These are phyloP conservation scores for Tetragnatha montana DNA, from an alignment of 2,888 invertebrate genomes.

Conservation along the genomic window DNA sequence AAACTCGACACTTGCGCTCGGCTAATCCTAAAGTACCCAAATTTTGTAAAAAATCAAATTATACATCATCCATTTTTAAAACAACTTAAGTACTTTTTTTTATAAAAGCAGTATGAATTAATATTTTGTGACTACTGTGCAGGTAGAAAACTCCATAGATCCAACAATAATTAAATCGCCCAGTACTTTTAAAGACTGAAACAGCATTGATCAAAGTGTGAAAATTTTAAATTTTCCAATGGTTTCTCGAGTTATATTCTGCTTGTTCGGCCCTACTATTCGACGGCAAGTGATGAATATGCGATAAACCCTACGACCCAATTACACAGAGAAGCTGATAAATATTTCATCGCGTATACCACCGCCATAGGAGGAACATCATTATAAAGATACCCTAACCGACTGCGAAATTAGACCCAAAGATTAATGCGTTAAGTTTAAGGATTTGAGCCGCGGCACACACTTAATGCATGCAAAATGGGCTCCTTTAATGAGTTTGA, in stretches of 20 bases:
- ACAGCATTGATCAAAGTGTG: background rate
- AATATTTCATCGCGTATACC: slow-evolving; percentile 42
- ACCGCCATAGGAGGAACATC: slow-evolving; percentile 32
- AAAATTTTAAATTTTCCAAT: background rate
- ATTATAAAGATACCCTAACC: slow-evolving; percentile 38
- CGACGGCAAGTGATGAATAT: slow-evolving; percentile 21
- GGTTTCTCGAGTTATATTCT: background rate
- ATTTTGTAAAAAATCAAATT: too few species aligned
- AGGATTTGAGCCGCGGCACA: background rate
- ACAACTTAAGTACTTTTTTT: too few species aligned
- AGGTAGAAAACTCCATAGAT: too few species aligned
- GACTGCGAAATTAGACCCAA: slow-evolving; percentile 12
- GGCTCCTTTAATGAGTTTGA: background rate
- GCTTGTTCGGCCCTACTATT: background rate
- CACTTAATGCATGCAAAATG: background rate
- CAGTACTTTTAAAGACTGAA: too few species aligned
- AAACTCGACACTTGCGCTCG: too few species aligned
- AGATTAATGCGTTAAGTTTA: slow-evolving; percentile 20
- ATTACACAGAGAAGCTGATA: slow-evolving; percentile 27
- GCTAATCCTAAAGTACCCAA: too few species aligned
- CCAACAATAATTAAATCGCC: too few species aligned
- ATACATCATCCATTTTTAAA: too few species aligned
- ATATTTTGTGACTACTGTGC: too few species aligned
- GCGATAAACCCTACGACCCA: slow-evolving; percentile 1
- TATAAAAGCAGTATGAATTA: too few species aligned